Percentiles rank a stretch among this genome's conserved stretches.
These are phyloP conservation scores for Adelognathus sp. DNA, from an alignment of 2,888 invertebrate genomes.

Conservation along the genomic window DNA sequence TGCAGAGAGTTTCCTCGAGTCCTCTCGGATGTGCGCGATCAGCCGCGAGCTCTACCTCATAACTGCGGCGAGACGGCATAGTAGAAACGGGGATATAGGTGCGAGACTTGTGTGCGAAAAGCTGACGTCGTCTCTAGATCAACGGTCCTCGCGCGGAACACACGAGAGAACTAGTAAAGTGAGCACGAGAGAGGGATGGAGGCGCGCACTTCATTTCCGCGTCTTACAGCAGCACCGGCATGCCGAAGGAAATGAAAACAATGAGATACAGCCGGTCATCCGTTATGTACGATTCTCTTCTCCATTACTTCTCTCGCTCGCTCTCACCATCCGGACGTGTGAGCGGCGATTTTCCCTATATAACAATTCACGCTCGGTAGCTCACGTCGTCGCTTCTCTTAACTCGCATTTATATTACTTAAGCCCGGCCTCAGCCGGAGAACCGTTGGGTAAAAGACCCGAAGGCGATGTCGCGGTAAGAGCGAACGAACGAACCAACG, in stretches of 20 bases:
- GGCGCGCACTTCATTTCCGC: constrained; percentile 81
- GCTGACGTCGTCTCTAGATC: constrained; percentile 38
- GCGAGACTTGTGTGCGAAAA: constrained; percentile 14
- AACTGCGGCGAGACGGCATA: constrained; percentile 47
- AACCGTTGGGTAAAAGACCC: constrained; percentile 1
- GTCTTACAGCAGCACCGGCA: constrained; percentile 79
- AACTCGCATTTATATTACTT: constrained; percentile 80
- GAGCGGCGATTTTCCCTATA: background rate
- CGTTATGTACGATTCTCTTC: constrained; percentile 71
- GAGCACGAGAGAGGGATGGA: constrained; percentile 46
- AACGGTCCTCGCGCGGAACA: background rate
- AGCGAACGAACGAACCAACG: constrained; percentile 6
- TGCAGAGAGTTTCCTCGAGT: constrained; percentile 36
- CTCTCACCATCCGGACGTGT: background rate
- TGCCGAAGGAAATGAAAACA: constrained; percentile 81
- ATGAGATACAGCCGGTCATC: constrained; percentile 82
- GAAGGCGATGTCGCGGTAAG: constrained; percentile 11
- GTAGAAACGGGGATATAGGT: background rate
- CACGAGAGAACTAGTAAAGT: background rate
- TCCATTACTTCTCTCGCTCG: background rate
- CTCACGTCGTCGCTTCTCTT: constrained; percentile 65
- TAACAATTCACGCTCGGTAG: background rate
- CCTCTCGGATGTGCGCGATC: background rate
- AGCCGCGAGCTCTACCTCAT: constrained; percentile 29
- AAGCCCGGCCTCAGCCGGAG: constrained; percentile 61